Base-by-base conservation (phyloP, 2,113 vertebrate genomes). In the Charadrius vociferus region DNA sequence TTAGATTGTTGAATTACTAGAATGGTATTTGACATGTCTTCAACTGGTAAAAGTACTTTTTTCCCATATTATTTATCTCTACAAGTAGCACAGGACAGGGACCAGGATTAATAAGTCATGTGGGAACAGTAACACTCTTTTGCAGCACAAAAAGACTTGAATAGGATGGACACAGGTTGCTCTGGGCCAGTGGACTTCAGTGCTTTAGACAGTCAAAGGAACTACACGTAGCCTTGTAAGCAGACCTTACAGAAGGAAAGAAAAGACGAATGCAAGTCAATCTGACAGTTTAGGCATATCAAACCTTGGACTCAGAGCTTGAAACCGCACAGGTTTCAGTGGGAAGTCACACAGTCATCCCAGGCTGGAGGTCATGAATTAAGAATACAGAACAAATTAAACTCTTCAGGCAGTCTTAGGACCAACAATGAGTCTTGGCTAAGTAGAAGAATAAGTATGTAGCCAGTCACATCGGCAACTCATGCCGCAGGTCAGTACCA, bases 401-500 rank as follows among this genome's bases (percentile, higher is more conserved):
- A 36, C 13, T 77, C 43, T 65, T 71, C 52, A 65, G 43, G 13
- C 56, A 71, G 16, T 17, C 19, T 52, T 58, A 52, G 29, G 50
- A 4, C 30, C 34, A 65, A 39, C 7, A 88, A 45, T 12, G 20
- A 45, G 39, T 52, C 56, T 88, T 43, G 9, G 55, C 61, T 62
- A 77, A 78, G 27, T 39, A 23, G 37, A 65, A 58, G 26, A 82
- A 58, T 45, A 71, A 88, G 30, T 17, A 78, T 0, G 2, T 39
- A 41, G 29, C 30, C 10, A 61, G 41, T 23, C 32, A 52, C 11
- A 45, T 52, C 2, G 0, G 3, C 39, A 61, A 92, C 47, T 32
- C 14, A 6, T 39, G 47, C 14, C 1, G 0, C n/a, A 56, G 30
- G 50, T 77, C n/a, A 43, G 19, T 32, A 75, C 39, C 1, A 1